Evolutionary conservation across 2,888 invertebrate genomes (phyloP).

Genomic region (Meiosimyza platycephala): DNA sequence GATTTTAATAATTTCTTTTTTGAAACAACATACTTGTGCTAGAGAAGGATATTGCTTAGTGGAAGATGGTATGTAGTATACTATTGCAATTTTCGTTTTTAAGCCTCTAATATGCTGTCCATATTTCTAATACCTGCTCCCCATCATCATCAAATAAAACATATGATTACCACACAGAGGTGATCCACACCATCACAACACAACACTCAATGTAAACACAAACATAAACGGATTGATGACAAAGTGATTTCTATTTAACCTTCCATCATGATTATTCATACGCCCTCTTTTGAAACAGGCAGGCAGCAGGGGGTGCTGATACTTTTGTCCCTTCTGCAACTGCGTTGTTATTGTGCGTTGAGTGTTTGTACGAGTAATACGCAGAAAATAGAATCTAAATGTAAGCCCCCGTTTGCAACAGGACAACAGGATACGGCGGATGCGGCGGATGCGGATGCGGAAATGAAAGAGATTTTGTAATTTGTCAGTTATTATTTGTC

Average conservation of each 20-base stretch:
- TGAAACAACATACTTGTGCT: too few relatives aligned
- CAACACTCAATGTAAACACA: not conserved
- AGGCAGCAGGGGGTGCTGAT: too few relatives aligned
- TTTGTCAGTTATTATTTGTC: conserved; percentile 4
- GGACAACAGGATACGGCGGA: not conserved
- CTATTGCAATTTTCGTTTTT: too few relatives aligned
- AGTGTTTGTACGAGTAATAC: not conserved
- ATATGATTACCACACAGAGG: too few relatives aligned
- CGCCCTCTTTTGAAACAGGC: not conserved
- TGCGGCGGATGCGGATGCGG: not conserved
- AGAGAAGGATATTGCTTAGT: too few relatives aligned
- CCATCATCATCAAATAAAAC: too few relatives aligned
- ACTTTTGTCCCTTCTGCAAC: not conserved
- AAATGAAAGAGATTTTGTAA: conserved; percentile 25
- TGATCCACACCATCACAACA: too few relatives aligned
- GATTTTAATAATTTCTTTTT: too few relatives aligned
- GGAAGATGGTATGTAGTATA: too few relatives aligned
- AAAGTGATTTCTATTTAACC: conserved; percentile 18
- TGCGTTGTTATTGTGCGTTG: not conserved
- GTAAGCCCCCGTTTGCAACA: not conserved
- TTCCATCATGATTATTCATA: conserved; percentile 18
- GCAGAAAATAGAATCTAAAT: not conserved
- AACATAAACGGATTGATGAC: conserved; percentile 17
- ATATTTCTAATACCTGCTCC: too few relatives aligned
- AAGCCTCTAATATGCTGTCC: too few relatives aligned